A percentile compares a stretch with the other conserved stretches of the same genome.
Conservation (phyloP, 2,888 invertebrate genomes). For the Luffia ferchaultella region DNA sequence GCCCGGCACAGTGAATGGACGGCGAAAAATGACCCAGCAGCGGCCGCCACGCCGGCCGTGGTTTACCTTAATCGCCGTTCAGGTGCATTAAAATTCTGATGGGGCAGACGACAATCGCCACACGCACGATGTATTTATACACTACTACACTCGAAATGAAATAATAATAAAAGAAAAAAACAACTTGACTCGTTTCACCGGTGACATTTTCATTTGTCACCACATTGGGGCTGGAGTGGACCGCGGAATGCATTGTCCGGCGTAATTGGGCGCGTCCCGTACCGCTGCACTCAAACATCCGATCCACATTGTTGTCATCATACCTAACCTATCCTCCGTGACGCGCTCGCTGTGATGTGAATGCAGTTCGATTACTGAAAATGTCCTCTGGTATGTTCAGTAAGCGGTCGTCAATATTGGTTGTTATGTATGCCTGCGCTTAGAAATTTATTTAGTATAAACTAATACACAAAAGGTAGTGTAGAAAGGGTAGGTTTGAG, state of each 20-base stretch:
- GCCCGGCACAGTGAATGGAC: not conserved
- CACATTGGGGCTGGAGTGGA: too few relatives aligned
- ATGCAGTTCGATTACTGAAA: not conserved
- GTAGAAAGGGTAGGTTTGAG: too few relatives aligned
- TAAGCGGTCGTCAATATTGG: too few relatives aligned
- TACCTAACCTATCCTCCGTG: not conserved
- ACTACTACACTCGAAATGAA: not conserved
- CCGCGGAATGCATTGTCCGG: too few relatives aligned
- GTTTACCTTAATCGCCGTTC: not conserved
- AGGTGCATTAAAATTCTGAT: not conserved
- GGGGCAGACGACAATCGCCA: not conserved
- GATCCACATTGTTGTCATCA: not conserved
- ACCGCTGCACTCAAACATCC: not conserved
- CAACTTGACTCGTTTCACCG: not conserved
- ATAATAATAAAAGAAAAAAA: too few relatives aligned
- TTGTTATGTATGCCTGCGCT: too few relatives aligned
- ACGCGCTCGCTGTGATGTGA: not conserved
- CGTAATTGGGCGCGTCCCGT: not conserved
- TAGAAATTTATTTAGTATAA: too few relatives aligned
- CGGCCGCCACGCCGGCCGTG: too few relatives aligned
- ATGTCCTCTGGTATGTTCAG: too few relatives aligned
- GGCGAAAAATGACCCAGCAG: not conserved
- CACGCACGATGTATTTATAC: not conserved
- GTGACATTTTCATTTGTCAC: not conserved
- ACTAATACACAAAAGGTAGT: too few relatives aligned